Percentiles rank a stretch among this genome's conserved stretches.
phyloP scores from a whole-genome alignment of 2,888 invertebrate genomes.

The Drosophila macrospina region DNA sequence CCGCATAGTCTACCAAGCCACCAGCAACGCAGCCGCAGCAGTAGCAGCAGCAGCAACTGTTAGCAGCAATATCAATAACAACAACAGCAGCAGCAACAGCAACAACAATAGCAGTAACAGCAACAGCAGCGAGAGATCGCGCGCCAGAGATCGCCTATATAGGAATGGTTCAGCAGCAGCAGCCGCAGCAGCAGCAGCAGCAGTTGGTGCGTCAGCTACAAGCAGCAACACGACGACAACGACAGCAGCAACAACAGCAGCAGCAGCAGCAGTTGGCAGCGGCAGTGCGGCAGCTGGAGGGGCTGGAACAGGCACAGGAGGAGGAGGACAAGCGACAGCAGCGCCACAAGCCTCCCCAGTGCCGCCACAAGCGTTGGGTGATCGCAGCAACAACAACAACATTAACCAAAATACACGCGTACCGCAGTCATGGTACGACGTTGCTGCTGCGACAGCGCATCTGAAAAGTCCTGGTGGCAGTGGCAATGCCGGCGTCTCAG shows the following conservation, averaged over 20 bases:
- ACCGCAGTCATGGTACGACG: slow-evolving; percentile 85
- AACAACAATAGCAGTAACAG: slow-evolving; percentile 28
- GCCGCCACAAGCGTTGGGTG: slow-evolving; percentile 84
- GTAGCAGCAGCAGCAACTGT: slow-evolving; percentile 40
- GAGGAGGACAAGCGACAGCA: slow-evolving; percentile 29
- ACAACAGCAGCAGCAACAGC: slow-evolving; percentile 22
- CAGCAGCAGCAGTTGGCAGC: slow-evolving; percentile 50
- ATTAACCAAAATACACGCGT: slow-evolving; percentile 83
- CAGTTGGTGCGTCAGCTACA: slow-evolving; percentile 44
- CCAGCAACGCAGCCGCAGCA: slow-evolving; percentile 50
- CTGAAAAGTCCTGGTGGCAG: slow-evolving; percentile 84
- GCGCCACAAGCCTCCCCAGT: slow-evolving; percentile 6
- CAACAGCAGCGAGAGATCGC: slow-evolving; percentile 61
- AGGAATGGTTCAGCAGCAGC: slow-evolving; percentile 68
- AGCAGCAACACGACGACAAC: slow-evolving; percentile 47
- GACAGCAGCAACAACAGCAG: slow-evolving; percentile 56
- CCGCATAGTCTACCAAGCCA: slow-evolving; percentile 83
- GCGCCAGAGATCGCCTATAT: slow-evolving; percentile 60
- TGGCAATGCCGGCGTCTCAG: slow-evolving; percentile 84
- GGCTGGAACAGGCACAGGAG: not conserved
- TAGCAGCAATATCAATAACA: slow-evolving; percentile 25
- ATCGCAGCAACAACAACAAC: slow-evolving; percentile 77
- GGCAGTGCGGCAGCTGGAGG: slow-evolving; percentile 33
- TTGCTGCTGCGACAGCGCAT: slow-evolving; percentile 83
- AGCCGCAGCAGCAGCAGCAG: slow-evolving; percentile 49